Evolutionary conservation across 2,888 invertebrate genomes (phyloP).

Genomic region (Mythimna pallens): DNA sequence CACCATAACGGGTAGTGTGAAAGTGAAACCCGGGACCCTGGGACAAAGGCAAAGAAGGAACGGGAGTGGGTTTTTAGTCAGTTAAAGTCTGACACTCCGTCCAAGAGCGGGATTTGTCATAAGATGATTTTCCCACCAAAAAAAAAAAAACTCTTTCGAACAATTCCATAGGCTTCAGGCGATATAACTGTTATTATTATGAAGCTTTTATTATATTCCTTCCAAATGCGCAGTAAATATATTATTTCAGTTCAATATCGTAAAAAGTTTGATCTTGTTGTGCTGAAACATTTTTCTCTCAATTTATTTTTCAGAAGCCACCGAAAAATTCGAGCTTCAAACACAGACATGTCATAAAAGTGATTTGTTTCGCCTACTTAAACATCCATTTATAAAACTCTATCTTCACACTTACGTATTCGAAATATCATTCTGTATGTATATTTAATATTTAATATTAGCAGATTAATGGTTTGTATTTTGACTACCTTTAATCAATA

Average conservation of each 20-base stretch:
- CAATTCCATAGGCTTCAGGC: no score
- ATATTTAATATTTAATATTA: neutral
- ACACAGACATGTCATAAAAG: neutral
- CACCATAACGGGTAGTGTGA: no score
- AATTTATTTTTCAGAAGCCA: neutral
- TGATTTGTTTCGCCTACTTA: conserved; percentile 17
- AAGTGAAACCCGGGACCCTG: no score
- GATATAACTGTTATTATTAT: no score
- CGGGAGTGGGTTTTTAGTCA: no score
- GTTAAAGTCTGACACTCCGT: no score
- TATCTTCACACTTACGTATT: neutral
- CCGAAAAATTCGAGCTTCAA: neutral
- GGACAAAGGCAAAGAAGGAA: no score
- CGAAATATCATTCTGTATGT: neutral
- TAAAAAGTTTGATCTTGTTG: neutral
- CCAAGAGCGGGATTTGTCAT: no score
- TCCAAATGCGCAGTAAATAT: no score
- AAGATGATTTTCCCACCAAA: no score
- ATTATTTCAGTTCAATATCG: neutral
- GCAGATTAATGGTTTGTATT: conserved; percentile 42
- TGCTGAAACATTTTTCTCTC: neutral
- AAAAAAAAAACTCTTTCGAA: no score
- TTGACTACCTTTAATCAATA: conserved; percentile 44
- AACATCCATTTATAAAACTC: conserved; percentile 20
- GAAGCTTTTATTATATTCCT: no score